Evolutionary conservation across 2,888 invertebrate species (phyloP), one percentile per base, ranked within the genome.

Genomic region (Crocallis elinguaria): DNA sequence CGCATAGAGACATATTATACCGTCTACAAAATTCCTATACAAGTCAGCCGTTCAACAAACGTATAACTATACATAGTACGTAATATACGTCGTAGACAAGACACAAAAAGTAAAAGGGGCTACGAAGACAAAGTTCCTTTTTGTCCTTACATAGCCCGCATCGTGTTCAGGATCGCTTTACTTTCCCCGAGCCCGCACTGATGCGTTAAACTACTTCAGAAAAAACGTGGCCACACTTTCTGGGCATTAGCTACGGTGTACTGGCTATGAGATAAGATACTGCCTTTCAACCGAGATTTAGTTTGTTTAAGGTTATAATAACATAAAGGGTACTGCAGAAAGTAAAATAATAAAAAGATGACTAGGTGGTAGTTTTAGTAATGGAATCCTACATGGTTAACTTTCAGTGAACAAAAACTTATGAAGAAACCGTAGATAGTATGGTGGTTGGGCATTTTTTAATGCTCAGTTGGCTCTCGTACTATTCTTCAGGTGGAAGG

Each of bases 121-220:
- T 41, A 44, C 42, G 17, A 36, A 55, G 54, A 60, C 53, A 59
- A 57, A 56, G 46, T 57, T 57, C 30, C 35, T 37, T 61, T 58
- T 53, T 42, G 39, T 61, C 43, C 32, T 55, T 49, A 51, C 55
- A 54, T 32, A 41, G 46, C 64, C 59, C 59, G 59, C 52, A 61
- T 61, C 55, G 27, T 60, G 59, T 59, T 46, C 44, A 33, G 30
- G 37, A 36, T 19, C 49, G 49, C 49, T 60, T 64, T 57, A 57
- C 57, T 59, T 57, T 53, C 41, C 42, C 27, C 44, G 38, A 35
- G 44, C 35, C 42, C 43, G 49, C 53, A 46, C 33, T 46, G 50
- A 57, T 53, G 51, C 57, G 53, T 56, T 42, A 53, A 61, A 64
- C 53, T 41, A 29, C 39, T 57, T 54, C 8, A 25, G 39, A 51